Conservation (phyloP, 2,888 invertebrate genomes). For the Andrena bucephala region DNA sequence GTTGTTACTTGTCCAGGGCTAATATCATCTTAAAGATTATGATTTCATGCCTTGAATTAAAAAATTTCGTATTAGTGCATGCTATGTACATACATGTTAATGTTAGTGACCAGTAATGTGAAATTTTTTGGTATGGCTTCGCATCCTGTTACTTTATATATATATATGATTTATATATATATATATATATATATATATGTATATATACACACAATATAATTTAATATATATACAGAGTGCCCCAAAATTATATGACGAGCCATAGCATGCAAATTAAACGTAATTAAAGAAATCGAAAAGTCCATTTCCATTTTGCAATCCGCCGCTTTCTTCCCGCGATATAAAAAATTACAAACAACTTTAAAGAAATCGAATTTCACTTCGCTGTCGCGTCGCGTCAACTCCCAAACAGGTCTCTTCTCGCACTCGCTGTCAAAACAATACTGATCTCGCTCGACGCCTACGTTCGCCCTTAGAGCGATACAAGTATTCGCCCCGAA, state of each 20-base stretch:
- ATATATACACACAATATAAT: background rate
- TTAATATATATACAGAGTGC: constrained; percentile 1
- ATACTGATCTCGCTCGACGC: no score
- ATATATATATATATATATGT: background rate
- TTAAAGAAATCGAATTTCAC: no score
- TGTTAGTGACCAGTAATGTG: constrained; percentile 17
- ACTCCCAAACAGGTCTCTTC: no score
- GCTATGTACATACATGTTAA: constrained; percentile 64
- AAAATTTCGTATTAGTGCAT: constrained; percentile 53
- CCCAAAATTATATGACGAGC: no score
- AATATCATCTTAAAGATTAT: constrained; percentile 28
- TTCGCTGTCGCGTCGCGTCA: no score
- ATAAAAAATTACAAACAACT: background rate
- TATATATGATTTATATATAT: background rate
- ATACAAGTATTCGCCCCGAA: background rate
- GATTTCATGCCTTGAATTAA: constrained; percentile 46
- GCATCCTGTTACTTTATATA: constrained; percentile 17
- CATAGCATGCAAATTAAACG: no score
- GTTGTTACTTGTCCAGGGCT: constrained; percentile 58
- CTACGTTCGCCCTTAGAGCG: no score
- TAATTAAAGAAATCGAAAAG: background rate
- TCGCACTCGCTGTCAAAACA: no score
- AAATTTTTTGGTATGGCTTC: constrained; percentile 21
- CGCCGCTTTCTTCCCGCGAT: background rate
- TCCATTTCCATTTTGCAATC: no score